These are phyloP conservation scores for Laupala kohalensis DNA, from an alignment of 1,140 invertebrate species.

Conservation along the genomic window DNA sequence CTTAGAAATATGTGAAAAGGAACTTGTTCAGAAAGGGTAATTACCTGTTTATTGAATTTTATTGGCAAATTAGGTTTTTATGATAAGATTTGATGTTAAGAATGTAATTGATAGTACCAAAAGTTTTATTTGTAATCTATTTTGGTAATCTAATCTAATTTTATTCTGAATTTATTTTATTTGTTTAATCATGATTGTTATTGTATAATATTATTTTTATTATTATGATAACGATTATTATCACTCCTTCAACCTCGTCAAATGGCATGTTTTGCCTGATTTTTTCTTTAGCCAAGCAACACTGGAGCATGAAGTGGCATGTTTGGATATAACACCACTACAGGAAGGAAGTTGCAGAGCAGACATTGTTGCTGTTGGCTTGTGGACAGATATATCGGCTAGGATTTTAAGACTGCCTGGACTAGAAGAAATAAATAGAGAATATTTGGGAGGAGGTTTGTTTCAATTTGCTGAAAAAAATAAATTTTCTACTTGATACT, in stretches of 20 bases:
- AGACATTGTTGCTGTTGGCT: constrained; percentile 75
- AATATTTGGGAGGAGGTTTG: constrained; percentile 71
- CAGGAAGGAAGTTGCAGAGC: constrained; percentile 41
- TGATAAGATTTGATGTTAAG: too few relatives aligned
- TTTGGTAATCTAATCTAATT: too few relatives aligned
- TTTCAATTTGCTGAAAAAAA: background rate
- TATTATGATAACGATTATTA: too few relatives aligned
- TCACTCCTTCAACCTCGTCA: too few relatives aligned
- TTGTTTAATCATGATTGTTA: too few relatives aligned
- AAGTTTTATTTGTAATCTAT: too few relatives aligned
- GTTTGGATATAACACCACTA: constrained; percentile 84
- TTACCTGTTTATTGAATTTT: constrained; percentile 13
- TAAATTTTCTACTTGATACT: background rate
- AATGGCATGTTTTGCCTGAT: too few relatives aligned
- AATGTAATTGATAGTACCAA: too few relatives aligned
- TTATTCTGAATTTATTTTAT: too few relatives aligned
- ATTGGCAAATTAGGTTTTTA: too few relatives aligned
- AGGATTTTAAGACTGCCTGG: constrained; percentile 66
- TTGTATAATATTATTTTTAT: too few relatives aligned
- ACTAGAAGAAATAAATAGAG: constrained; percentile 65
- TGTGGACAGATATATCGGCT: constrained; percentile 96
- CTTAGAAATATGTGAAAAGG: constrained; percentile 59
- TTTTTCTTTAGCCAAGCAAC: constrained; percentile 28
- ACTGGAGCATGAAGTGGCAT: constrained; percentile 89
- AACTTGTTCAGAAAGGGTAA: constrained; percentile 49